phyloP scores from a whole-genome alignment of 2,797 vertebrate genomes.

The Pseudochirops cupreus region DNA sequence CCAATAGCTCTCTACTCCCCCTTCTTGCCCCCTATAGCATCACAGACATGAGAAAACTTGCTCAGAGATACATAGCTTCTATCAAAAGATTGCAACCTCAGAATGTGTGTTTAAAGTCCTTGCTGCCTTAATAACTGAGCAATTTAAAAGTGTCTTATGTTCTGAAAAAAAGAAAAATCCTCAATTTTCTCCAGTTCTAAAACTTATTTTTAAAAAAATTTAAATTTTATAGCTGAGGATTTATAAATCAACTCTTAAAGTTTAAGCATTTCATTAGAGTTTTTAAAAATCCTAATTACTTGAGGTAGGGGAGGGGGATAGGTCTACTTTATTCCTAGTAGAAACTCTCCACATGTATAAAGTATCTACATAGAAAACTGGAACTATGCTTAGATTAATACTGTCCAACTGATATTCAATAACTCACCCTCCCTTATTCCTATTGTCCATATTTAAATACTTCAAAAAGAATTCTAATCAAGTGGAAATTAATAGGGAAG shows the following conservation, averaged over 20 bases:
- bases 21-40: background rate
- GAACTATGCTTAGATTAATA: conserved; percentile 96
- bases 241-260: conserved; percentile 89
- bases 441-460: conserved; percentile 99
- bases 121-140: conserved; percentile 68
- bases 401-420: conserved; percentile 99
- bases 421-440: conserved; percentile 97
- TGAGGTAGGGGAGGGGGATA: conserved; percentile 86
- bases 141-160: conserved; percentile 65
- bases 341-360: conserved; percentile 90
- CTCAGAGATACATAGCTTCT: conserved; percentile 55
- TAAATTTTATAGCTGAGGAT: conserved; percentile 87
- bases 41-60: conserved; percentile 39
- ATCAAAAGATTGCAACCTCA: conserved; percentile 9
- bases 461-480: conserved; percentile 99
- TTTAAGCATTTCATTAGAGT: conserved; percentile 88
- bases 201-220: conserved; percentile 84
- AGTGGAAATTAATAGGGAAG: conserved; percentile 99
- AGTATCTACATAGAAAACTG: conserved; percentile 87
- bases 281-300: conserved; percentile 88
- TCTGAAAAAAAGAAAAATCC: conserved; percentile 44
- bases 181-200: conserved; percentile 83
- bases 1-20: background rate
- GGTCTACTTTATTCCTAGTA: conserved; percentile 88
- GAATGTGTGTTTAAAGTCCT: conserved; percentile 51